phyloP scores from a whole-genome alignment of 2,888 invertebrate genomes.

The Amiota minor region DNA sequence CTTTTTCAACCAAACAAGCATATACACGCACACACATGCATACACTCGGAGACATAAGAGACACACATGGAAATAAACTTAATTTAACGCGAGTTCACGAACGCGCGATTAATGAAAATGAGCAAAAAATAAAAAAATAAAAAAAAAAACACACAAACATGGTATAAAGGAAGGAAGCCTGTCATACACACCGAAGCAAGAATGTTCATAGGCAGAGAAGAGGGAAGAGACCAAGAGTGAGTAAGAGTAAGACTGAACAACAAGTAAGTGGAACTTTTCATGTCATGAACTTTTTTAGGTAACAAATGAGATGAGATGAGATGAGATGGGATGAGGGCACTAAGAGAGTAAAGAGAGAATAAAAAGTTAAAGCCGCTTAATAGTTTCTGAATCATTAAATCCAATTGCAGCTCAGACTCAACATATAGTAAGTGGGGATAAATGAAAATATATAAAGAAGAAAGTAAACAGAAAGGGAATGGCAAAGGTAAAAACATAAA shows the following conservation, averaged over 20 bases:
- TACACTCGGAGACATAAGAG: background rate
- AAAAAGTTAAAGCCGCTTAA: constrained; percentile 55
- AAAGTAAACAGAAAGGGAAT: background rate
- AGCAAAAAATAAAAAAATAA: constrained; percentile 21
- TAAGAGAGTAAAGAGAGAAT: no score
- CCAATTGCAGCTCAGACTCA: constrained; percentile 46
- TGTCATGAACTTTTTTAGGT: no score
- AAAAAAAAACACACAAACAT: no score
- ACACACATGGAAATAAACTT: constrained; percentile 38
- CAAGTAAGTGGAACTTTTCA: no score
- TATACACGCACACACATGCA: background rate
- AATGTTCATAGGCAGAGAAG: no score
- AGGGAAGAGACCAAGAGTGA: background rate
- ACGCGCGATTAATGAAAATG: constrained; percentile 15
- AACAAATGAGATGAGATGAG: no score
- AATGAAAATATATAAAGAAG: background rate
- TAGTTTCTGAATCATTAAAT: constrained; percentile 64
- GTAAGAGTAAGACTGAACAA: no score
- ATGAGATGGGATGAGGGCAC: no score
- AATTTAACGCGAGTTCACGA: constrained; percentile 25
- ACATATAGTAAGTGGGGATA: background rate
- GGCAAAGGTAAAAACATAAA: constrained; percentile 18
- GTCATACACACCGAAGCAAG: background rate
- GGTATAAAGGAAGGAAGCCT: background rate
- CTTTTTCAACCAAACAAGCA: background rate